These are phyloP conservation scores for Drosophila fulvimacula DNA, from an alignment of 2,888 invertebrate species.

Conservation along the genomic window DNA sequence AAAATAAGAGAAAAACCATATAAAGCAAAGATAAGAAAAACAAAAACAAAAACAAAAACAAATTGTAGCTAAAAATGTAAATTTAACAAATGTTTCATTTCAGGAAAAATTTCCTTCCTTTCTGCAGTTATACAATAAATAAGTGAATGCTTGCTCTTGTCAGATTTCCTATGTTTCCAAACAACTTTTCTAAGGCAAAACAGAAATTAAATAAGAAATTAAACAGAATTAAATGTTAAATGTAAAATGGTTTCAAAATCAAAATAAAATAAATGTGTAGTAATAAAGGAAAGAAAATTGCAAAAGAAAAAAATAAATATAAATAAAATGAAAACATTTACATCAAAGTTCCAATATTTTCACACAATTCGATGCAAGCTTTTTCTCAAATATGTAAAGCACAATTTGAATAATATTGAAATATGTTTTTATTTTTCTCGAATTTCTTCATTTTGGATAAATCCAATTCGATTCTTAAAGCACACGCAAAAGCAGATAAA, in stretches of 20 bases:
- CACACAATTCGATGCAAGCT: constrained; percentile 33
- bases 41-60: constrained; percentile 4
- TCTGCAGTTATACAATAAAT: constrained; percentile 6
- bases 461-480: constrained; percentile 18
- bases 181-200: constrained; percentile 21
- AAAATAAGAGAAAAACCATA: constrained; percentile 42
- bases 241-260: constrained; percentile 78
- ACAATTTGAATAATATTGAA: constrained; percentile 2
- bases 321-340: constrained; percentile 23
- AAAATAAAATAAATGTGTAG: constrained; percentile 32
- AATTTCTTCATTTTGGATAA: constrained; percentile 9
- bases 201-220: constrained; percentile 27
- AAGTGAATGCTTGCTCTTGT: constrained; percentile 25
- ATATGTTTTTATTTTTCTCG: background rate
- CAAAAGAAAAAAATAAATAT: constrained; percentile 22
- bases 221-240: constrained; percentile 62
- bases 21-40: constrained; percentile 12
- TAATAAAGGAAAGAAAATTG: constrained; percentile 16
- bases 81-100: constrained; percentile 27
- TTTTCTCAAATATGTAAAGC: constrained; percentile 16
- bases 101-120: background rate
- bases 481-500: constrained; percentile 26
- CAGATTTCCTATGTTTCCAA: constrained; percentile 19
- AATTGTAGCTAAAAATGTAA: constrained; percentile 51
- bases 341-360: constrained; percentile 38